Conservation (phyloP, 2,888 invertebrate genomes). For the Dolomedes plantarius region DNA sequence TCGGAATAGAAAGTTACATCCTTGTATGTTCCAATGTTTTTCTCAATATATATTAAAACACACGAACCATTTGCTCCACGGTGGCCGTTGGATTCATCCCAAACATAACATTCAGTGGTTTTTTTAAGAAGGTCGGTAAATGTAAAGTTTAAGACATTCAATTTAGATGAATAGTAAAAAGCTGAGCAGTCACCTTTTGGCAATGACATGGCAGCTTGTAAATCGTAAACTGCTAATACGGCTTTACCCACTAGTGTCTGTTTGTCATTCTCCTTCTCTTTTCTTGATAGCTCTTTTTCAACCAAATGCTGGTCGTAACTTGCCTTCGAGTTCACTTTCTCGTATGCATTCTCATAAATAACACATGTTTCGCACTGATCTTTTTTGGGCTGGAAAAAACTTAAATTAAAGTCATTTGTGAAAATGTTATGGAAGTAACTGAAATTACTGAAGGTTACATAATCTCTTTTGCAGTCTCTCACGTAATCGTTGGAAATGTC, state of each 20-base stretch:
- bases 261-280: background rate
- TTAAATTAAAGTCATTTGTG: too few species aligned
- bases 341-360: conserved; percentile 2
- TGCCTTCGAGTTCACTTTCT: background rate
- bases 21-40: too few species aligned
- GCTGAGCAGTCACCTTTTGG: conserved; percentile 13
- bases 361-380: background rate
- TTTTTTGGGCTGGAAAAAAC: too few species aligned
- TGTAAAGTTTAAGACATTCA: conserved; percentile 11
- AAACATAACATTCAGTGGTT: too few species aligned
- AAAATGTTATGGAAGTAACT: too few species aligned
- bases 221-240: background rate
- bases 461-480: too few species aligned
- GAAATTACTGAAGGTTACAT: too few species aligned
- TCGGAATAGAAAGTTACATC: too few species aligned
- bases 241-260: background rate
- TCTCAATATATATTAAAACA: too few species aligned
- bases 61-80: too few species aligned
- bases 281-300: conserved; percentile 13
- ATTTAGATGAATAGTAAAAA: background rate
- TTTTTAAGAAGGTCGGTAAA: background rate
- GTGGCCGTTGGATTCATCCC: too few species aligned
- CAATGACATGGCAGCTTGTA: conserved; percentile 11
- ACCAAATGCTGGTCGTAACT: background rate
- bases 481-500: too few species aligned